A percentile compares a stretch with the other conserved stretches of the same genome.
phyloP scores from a whole-genome alignment of 2,113 vertebrate species.

The Coracopsis vasa region DNA sequence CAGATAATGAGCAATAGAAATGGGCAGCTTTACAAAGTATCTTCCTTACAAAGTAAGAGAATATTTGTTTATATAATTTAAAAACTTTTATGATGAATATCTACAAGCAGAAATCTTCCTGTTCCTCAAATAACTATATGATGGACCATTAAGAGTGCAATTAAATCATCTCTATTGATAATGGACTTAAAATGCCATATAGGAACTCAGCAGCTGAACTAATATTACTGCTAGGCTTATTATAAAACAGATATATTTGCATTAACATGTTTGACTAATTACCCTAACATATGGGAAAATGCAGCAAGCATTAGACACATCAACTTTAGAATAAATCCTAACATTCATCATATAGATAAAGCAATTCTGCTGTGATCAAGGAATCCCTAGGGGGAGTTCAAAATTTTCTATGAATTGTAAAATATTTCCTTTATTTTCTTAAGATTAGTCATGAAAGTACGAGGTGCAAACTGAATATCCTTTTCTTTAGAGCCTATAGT shows the following conservation, averaged over 20 bases:
- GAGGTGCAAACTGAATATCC: background rate
- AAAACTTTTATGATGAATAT: background rate
- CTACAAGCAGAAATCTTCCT: background rate
- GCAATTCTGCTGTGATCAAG: background rate
- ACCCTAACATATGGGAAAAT: background rate
- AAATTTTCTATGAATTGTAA: background rate
- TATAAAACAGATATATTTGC: background rate
- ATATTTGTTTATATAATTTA: background rate
- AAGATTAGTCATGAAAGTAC: background rate
- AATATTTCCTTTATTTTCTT: background rate
- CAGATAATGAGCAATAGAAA: background rate
- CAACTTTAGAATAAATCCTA: constrained; percentile 6
- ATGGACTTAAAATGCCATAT: background rate
- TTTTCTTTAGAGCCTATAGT: background rate
- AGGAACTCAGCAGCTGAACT: background rate
- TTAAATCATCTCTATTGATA: background rate
- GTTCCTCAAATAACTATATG: background rate
- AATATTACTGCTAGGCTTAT: background rate
- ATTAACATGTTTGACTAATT: constrained; percentile 8
- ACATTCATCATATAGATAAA: background rate
- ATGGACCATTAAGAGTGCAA: background rate
- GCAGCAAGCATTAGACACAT: background rate
- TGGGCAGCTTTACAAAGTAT: background rate
- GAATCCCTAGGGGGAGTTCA: background rate
- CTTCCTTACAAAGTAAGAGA: background rate